phyloP scores from a whole-genome alignment of 2,888 invertebrate species.

The Apamea monoglypha region DNA sequence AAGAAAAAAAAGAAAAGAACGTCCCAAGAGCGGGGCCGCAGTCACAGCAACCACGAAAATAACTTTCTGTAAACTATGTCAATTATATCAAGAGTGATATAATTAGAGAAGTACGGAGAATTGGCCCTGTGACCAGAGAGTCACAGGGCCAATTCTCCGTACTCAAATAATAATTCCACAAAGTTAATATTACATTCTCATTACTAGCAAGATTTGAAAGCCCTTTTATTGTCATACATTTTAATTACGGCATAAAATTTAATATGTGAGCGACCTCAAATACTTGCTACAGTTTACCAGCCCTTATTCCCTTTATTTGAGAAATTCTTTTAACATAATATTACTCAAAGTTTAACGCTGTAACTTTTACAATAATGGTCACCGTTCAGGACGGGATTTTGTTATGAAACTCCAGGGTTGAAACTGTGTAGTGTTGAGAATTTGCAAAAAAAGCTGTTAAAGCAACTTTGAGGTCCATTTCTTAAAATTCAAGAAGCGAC shows the following conservation, averaged over 20 bases:
- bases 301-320: slow-evolving; percentile 32
- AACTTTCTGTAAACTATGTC: slow-evolving; percentile 25
- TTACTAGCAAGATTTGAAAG: slow-evolving; percentile 27
- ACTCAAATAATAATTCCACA: slow-evolving; percentile 39
- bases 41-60: background rate
- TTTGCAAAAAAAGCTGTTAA: background rate
- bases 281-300: slow-evolving; percentile 56
- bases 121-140: too few species aligned
- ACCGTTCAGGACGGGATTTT: background rate
- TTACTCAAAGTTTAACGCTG: slow-evolving; percentile 39
- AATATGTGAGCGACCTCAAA: slow-evolving; percentile 63
- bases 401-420: background rate
- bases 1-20: too few species aligned
- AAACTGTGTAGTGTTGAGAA: background rate
- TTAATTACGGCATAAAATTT: slow-evolving; percentile 65
- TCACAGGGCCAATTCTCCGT: slow-evolving; percentile 3
- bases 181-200: slow-evolving; percentile 51
- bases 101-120: too few species aligned
- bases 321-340: slow-evolving; percentile 52
- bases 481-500: background rate
- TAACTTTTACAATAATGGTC: slow-evolving; percentile 40
- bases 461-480: background rate
- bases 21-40: too few species aligned
- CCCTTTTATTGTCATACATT: slow-evolving; percentile 47
- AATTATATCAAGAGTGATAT: background rate